phyloP scores from a whole-genome alignment of 2,888 invertebrate genomes.

The Tetragonisca angustula region DNA sequence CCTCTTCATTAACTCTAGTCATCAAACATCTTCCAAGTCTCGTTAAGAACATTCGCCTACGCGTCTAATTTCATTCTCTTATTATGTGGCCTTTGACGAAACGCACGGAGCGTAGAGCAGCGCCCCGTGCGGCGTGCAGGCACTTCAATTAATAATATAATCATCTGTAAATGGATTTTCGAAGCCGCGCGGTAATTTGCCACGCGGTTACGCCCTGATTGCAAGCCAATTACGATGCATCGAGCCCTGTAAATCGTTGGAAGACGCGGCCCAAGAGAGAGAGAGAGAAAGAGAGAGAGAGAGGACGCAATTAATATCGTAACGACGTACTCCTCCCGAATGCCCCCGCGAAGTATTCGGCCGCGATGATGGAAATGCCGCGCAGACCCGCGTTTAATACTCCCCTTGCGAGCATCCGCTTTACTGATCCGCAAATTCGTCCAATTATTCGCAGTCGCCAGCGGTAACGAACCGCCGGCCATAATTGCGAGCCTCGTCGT shows the following conservation, averaged over 20 bases:
- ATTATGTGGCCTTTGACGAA: neutral
- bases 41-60: neutral
- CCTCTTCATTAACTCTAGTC: neutral
- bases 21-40: neutral
- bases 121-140: too few relatives aligned
- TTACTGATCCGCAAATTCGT: constrained; percentile 60
- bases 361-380: constrained; percentile 33
- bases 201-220: neutral
- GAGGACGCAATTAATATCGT: constrained; percentile 40
- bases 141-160: neutral
- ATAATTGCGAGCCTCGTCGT: constrained; percentile 54
- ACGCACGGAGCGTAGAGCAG: neutral
- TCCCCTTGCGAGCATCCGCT: constrained; percentile 36
- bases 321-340: constrained; percentile 16
- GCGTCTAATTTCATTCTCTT: neutral
- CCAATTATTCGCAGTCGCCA: constrained; percentile 59
- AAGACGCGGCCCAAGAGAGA: neutral
- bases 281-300: too few relatives aligned
- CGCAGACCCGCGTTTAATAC: constrained; percentile 42
- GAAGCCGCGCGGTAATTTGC: constrained; percentile 15
- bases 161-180: neutral
- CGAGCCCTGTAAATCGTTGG: constrained; percentile 20
- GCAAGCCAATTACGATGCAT: constrained; percentile 2
- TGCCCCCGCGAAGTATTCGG: constrained; percentile 40
- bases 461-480: constrained; percentile 49